Base-by-base conservation (phyloP, 2,113 vertebrate species). In the Aplodontia rufa region DNA sequence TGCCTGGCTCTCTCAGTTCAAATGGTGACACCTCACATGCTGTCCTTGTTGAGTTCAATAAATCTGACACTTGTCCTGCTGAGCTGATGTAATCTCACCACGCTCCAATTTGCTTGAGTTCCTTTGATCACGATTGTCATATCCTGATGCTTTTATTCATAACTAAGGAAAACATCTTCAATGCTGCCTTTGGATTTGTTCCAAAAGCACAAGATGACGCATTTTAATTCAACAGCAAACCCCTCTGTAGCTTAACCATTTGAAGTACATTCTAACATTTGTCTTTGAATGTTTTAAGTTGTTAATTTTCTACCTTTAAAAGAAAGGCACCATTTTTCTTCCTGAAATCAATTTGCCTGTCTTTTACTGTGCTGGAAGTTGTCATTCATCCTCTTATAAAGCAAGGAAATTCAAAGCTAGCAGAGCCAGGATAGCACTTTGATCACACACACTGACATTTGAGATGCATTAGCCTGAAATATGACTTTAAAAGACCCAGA, bases 21-120 rank as follows among this genome's bases (percentile, higher is more conserved):
- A 26, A 49, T 6, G 7, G 14, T 74, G 45, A 76, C 37, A 45
- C 68, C 74, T 92, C 86, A 90, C 66, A 92, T 55, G 9, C 32
- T 96, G 91, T 76, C 94, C 76, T 97, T 93, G 85, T 37, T 76
- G 53, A 45, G 68, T 88, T 95, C 85, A 93, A 79, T 97, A 84
- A 96, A 90, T 85, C 74, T 76, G 19, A 55, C 35, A 47, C 11
- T 24, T 45, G 2, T 89, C 58, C 14, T 97, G 53, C 85, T 95
- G 94, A 82, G 68, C 84, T 96, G 86, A 93, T 92, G 87, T 83
- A 17, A 94, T 94, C 60, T 96, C 69, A 69, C 85, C 75, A 96
- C 85, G 82, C 13, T 35, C 64, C 96, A 96, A 96, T 71, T 66
- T 58, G 7, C 62, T 58, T 93, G 89, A 81, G 86, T 89, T 90